These are phyloP conservation scores for Taenioides sp. DNA, from an alignment of 2,797 vertebrate genomes.

Conservation along the genomic window DNA sequence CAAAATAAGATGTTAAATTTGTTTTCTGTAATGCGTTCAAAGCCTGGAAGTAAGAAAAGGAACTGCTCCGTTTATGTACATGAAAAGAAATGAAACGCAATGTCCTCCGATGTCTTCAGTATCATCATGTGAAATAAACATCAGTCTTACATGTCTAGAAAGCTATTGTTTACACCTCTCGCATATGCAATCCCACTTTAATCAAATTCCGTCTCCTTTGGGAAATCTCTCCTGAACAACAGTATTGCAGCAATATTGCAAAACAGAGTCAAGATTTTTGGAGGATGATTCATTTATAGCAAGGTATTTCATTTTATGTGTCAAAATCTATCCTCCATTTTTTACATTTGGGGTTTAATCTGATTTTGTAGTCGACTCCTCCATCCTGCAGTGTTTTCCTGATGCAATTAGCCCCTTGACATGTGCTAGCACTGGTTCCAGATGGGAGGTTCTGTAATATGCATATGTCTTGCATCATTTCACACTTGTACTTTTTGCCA, in stretches of 20 bases:
- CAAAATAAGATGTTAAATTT: background rate
- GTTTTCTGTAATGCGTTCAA: background rate
- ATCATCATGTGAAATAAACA: background rate
- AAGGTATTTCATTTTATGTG: background rate
- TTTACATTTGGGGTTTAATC: background rate
- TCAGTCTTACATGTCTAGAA: background rate
- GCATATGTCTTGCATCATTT: slow-evolving; percentile 16
- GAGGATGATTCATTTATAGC: background rate
- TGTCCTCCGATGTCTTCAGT: background rate
- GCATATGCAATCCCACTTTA: slow-evolving; percentile 9
- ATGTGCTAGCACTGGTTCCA: slow-evolving; percentile 1
- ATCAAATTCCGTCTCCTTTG: background rate
- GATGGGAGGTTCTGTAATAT: slow-evolving; percentile 4
- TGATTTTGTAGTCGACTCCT: background rate
- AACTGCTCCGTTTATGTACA: background rate
- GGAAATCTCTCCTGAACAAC: slow-evolving; percentile 1
- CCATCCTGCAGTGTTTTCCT: background rate
- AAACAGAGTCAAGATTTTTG: background rate
- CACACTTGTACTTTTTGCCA: slow-evolving; percentile 5
- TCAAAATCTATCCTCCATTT: background rate
- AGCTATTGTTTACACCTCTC: slow-evolving; percentile 8
- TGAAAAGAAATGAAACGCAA: background rate
- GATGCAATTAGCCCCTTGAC: background rate
- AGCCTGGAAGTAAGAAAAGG: background rate
- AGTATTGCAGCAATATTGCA: background rate